phyloP scores from a whole-genome alignment of 2,797 vertebrate genomes.

The Catostomus latipinnis region DNA sequence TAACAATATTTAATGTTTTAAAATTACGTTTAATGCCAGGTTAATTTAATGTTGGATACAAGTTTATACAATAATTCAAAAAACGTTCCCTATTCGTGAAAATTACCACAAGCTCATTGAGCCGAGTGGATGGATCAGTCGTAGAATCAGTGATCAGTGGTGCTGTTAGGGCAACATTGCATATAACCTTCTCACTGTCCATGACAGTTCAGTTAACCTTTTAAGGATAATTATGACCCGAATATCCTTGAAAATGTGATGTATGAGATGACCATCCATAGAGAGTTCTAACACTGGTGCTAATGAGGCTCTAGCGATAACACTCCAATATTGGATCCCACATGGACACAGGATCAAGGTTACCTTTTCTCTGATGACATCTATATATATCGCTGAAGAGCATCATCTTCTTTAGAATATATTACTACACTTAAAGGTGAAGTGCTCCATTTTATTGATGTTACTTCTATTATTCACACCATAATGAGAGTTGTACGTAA shows the following conservation, averaged over 20 bases:
- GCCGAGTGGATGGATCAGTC: background rate
- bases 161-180: slow-evolving; percentile 12
- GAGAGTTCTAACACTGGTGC: background rate
- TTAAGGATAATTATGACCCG: slow-evolving; percentile 46
- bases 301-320: slow-evolving; percentile 16
- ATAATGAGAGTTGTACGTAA: too few species aligned
- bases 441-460: background rate
- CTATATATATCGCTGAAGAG: background rate
- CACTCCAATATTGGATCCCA: background rate
- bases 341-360: slow-evolving; percentile 27
- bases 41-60: too few species aligned
- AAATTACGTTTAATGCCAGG: too few species aligned
- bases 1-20: too few species aligned
- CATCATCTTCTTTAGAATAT: background rate
- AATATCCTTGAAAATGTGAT: slow-evolving; percentile 17
- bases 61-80: too few species aligned
- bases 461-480: too few species aligned
- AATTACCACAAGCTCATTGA: too few species aligned
- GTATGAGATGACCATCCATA: slow-evolving; percentile 5
- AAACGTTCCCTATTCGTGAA: too few species aligned
- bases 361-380: background rate
- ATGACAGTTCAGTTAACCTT: slow-evolving; percentile 48
- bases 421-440: background rate
- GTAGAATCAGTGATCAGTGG: background rate
- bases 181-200: background rate